phyloP scores from a whole-genome alignment of 2,888 invertebrate genomes.

The Athetis lepigone region DNA sequence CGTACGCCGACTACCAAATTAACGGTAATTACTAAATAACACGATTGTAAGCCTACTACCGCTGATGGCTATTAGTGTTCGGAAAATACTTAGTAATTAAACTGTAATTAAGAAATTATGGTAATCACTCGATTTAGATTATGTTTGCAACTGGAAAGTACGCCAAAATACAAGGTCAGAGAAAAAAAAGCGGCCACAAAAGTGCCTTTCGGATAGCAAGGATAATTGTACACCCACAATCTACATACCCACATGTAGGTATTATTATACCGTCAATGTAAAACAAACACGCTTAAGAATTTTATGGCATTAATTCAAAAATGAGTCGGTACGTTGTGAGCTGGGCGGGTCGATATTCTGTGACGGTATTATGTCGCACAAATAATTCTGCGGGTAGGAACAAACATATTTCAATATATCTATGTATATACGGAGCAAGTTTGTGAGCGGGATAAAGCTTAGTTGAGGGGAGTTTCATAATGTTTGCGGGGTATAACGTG shows the following conservation, averaged over 20 bases:
- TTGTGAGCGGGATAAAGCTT: conserved; percentile 23
- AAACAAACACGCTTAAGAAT: conserved; percentile 9
- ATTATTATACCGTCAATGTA: not conserved
- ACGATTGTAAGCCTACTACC: conserved; percentile 2
- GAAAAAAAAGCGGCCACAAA: too few species aligned
- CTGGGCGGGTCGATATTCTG: conserved; percentile 37
- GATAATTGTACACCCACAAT: not conserved
- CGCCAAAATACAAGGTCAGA: not conserved
- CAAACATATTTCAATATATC: conserved; percentile 24
- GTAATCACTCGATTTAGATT: not conserved
- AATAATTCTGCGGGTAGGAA: conserved; percentile 24
- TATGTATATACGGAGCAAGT: conserved; percentile 6
- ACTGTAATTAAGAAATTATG: not conserved
- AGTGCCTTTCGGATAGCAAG: not conserved
- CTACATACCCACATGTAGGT: not conserved
- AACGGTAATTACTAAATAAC: conserved; percentile 14
- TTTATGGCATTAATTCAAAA: conserved; percentile 25
- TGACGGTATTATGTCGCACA: conserved; percentile 20
- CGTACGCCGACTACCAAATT: conserved; percentile 12
- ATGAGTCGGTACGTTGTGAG: conserved; percentile 19
- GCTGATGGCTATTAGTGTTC: not conserved
- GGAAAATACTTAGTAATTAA: not conserved
- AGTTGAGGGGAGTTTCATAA: conserved; percentile 23
- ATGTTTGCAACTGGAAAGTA: conserved; percentile 1
- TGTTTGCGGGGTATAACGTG: conserved; percentile 36